Evolutionary conservation across 2,888 invertebrate genomes (phyloP), one percentile per base, ranked within the genome.

Genomic region (Therioaphis trifolii): DNA sequence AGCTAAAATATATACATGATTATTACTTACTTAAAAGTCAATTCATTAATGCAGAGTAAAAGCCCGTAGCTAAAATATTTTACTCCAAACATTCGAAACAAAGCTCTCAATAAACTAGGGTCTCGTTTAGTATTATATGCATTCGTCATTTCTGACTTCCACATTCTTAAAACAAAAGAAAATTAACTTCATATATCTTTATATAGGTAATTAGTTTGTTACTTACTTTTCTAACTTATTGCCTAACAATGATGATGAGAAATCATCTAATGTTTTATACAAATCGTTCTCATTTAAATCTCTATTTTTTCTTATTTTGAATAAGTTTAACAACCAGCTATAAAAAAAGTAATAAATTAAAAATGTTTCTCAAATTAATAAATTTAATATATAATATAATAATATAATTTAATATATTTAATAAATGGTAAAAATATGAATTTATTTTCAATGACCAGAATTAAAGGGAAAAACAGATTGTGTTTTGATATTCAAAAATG

Each of bases 11-110:
- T n/a, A n/a, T n/a, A n/a, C n/a, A n/a, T n/a, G n/a, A n/a, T n/a
- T n/a, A n/a, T n/a, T 18, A 35, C 90, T 89, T 88, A 93, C 93
- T 93, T 91, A 85, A 91, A 86, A 40, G 90, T 87, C 71, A 90
- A 88, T 88, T 93, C 93, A 89, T 92, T 91, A 63, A 92, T 88
- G 5, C 92, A 91, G 69, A 93, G 88, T 69, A 92, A 89, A 24
- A 93, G 86, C 24, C 93, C 94, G 86, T 93, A 93, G 1, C 92
- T 87, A 88, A 92, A 88, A 52, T 93, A 89, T 86, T 91, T 91
- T 12, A 88, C 87, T 58, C 24, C 58, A 24, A 58, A 58, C 58
- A 58, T 24, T 58, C 21, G 21, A 9, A 24, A 11, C 12, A 58
- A 12, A 58, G 24, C 58, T 11, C 21, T 58, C 21, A 58, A 12